phyloP scores from a whole-genome alignment of 2,888 invertebrate genomes.

The Drosophila bunnanda region DNA sequence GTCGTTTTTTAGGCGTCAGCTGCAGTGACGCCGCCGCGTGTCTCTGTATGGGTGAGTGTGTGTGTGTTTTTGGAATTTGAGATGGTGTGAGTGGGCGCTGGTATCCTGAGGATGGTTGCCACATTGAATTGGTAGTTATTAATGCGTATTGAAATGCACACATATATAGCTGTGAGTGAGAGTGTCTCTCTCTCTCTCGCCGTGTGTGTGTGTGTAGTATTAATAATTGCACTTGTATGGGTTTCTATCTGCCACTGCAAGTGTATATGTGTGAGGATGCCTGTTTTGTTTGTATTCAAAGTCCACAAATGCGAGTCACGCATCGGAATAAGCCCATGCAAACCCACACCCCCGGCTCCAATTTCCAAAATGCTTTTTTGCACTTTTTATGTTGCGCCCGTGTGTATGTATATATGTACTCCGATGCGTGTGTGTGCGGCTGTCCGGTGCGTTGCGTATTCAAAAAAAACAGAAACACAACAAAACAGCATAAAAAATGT shows the following conservation, averaged over 20 bases:
- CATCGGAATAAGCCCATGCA: conserved; percentile 73
- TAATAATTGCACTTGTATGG: conserved; percentile 42
- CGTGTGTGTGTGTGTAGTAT: conserved; percentile 28
- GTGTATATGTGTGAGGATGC: conserved; percentile 31
- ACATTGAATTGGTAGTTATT: conserved; percentile 79
- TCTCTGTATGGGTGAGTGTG: conserved; percentile 3
- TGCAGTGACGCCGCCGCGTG: conserved; percentile 54
- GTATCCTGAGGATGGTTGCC: conserved; percentile 60
- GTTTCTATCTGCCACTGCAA: conserved; percentile 23
- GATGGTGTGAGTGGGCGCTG: conserved; percentile 20
- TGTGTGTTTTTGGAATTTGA: conserved; percentile 21
- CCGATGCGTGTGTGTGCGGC: conserved; percentile 21
- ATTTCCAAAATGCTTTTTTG: conserved; percentile 44
- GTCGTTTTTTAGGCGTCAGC: conserved; percentile 76
- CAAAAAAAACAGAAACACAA: conserved; percentile 54
- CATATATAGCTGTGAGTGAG: conserved; percentile 39
- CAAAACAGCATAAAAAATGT: conserved; percentile 69
- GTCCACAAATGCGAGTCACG: conserved; percentile 78
- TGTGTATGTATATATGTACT: conserved; percentile 24
- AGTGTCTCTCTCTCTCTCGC: conserved; percentile 22
- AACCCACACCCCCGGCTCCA: conserved; percentile 10
- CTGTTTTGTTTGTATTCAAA: conserved; percentile 73
- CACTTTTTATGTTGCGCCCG: conserved; percentile 29
- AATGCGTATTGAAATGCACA: conserved; percentile 78
- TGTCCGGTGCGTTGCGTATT: conserved; percentile 34